Percentiles rank a stretch among this genome's conserved stretches.
phyloP scores from a whole-genome alignment of 2,888 invertebrate genomes.

The Aphidoletes aphidimyza region DNA sequence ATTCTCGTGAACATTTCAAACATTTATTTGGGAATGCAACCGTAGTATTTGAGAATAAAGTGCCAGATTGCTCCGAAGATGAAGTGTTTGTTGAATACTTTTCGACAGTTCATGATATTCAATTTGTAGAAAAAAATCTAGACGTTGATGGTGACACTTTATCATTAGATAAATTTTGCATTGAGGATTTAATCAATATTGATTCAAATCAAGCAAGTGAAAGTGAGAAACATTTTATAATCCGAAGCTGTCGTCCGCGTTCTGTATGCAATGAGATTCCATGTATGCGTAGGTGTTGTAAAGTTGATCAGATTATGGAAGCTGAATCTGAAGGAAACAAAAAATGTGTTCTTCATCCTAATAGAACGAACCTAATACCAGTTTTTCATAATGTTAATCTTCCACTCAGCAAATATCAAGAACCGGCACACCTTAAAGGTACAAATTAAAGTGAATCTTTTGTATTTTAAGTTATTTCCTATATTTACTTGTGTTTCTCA shows the following conservation, averaged over 20 bases:
- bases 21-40: slow-evolving; percentile 59
- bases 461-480: too few species aligned
- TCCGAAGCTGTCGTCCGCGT: slow-evolving; percentile 57
- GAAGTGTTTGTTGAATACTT: slow-evolving; percentile 63
- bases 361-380: slow-evolving; percentile 57
- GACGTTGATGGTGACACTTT: slow-evolving; percentile 55
- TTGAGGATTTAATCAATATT: slow-evolving; percentile 61
- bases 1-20: slow-evolving; percentile 37
- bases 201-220: not conserved
- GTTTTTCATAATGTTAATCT: slow-evolving; percentile 61
- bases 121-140: slow-evolving; percentile 58
- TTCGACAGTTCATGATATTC: slow-evolving; percentile 59
- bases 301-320: slow-evolving; percentile 61
- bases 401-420: not conserved
- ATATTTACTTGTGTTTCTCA: too few species aligned
- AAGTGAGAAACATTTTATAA: slow-evolving; percentile 26
- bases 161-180: slow-evolving; percentile 61
- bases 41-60: slow-evolving; percentile 61
- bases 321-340: slow-evolving; percentile 61
- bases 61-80: slow-evolving; percentile 60
- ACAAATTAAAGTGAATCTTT: too few species aligned
- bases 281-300: slow-evolving; percentile 64
- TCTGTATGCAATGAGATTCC: slow-evolving; percentile 61
- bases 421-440: not conserved
- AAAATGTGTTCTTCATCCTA: slow-evolving; percentile 57